Conservation (phyloP, 2,113 vertebrate species). For the Pedionomus torquatus region DNA sequence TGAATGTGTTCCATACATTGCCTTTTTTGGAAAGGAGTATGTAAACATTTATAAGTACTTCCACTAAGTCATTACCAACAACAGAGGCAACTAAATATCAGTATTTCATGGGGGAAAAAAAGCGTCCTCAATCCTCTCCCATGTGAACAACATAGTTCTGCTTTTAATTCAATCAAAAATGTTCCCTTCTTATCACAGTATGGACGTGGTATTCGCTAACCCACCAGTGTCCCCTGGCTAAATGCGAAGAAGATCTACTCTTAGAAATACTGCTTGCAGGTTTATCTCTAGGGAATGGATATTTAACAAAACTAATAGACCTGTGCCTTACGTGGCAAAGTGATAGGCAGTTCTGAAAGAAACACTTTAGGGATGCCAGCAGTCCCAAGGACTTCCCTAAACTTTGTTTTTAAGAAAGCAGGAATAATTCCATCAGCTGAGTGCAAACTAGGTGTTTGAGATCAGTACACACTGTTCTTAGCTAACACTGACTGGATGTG, state of each 20-base stretch:
- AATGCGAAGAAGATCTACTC: neutral
- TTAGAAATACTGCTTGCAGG: neutral
- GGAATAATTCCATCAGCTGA: neutral
- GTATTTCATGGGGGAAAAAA: neutral
- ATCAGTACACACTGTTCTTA: neutral
- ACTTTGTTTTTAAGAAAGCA: neutral
- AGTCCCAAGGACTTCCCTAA: neutral
- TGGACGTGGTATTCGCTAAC: neutral
- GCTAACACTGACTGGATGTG: neutral
- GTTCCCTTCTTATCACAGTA: neutral
- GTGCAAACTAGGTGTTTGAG: neutral
- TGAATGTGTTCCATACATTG: neutral
- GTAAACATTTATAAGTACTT: neutral
- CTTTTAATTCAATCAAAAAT: neutral
- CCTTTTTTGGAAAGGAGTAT: conserved; percentile 1
- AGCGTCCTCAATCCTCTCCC: neutral
- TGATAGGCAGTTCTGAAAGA: neutral
- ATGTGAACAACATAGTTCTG: neutral
- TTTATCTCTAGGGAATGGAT: neutral
- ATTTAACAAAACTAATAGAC: neutral
- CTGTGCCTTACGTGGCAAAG: neutral
- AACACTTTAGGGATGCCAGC: neutral
- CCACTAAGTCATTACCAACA: neutral
- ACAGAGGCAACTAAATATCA: neutral
- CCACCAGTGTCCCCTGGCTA: neutral